phyloP scores from a whole-genome alignment of 1,140 invertebrate genomes.

The Hestina assimilis region DNA sequence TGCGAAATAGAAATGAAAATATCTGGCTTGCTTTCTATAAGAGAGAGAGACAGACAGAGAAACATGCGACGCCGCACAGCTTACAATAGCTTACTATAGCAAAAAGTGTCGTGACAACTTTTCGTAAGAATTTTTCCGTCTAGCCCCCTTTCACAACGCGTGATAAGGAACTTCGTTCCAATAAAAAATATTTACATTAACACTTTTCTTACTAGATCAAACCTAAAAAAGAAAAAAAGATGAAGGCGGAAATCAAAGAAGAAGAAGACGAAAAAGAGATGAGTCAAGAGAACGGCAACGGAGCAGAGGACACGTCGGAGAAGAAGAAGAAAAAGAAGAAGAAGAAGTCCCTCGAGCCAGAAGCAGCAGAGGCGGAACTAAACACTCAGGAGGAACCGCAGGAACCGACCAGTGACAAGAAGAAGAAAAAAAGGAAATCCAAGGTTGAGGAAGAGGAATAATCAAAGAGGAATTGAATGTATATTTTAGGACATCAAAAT shows the following conservation, averaged over 20 bases:
- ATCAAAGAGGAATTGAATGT: background rate
- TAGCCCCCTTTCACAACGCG: too few relatives aligned
- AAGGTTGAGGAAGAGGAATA: slow-evolving; percentile 50
- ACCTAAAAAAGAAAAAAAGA: slow-evolving; percentile 50
- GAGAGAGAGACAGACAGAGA: too few relatives aligned
- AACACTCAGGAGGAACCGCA: slow-evolving; percentile 32
- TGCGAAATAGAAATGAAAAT: too few relatives aligned
- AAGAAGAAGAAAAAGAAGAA: slow-evolving; percentile 74
- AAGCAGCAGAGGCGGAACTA: slow-evolving; percentile 27
- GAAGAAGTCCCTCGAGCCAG: slow-evolving; percentile 41
- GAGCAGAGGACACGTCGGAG: slow-evolving; percentile 41
- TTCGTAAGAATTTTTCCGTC: too few relatives aligned
- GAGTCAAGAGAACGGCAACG: slow-evolving; percentile 29
- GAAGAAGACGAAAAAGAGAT: slow-evolving; percentile 30
- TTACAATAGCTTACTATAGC: too few relatives aligned
- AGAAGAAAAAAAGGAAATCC: slow-evolving; percentile 60
- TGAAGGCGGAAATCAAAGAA: slow-evolving; percentile 32
- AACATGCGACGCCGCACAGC: too few relatives aligned
- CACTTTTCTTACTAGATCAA: slow-evolving; percentile 34
- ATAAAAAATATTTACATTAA: slow-evolving; percentile 4
- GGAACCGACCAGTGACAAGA: slow-evolving; percentile 51
- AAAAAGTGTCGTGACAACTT: too few relatives aligned
- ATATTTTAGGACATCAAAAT: too few relatives aligned
- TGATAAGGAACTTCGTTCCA: too few relatives aligned
- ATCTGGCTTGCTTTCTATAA: too few relatives aligned